These are phyloP conservation scores for Bolinopsis microptera DNA, from an alignment of 37 sponge, comb jelly and placozoan species.

Conservation along the genomic window DNA sequence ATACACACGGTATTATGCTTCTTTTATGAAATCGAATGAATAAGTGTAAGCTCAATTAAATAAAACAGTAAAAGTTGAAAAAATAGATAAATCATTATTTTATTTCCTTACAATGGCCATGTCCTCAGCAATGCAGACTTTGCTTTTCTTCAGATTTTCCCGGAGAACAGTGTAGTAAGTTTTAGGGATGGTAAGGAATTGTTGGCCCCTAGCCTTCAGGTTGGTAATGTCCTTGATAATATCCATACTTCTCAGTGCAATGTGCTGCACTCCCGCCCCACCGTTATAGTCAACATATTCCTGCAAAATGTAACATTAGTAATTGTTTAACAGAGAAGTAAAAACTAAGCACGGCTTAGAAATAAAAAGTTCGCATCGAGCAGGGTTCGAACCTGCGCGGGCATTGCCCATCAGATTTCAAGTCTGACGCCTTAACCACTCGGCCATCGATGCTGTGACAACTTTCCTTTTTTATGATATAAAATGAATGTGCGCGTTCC, in stretches of 20 bases:
- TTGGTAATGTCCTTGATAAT: slow-evolving; percentile 69
- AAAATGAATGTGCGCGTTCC: too few species aligned
- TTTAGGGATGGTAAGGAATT: slow-evolving; percentile 87
- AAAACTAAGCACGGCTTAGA: too few species aligned
- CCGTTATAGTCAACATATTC: slow-evolving; percentile 97
- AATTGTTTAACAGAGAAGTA: too few species aligned
- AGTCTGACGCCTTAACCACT: slow-evolving; percentile 99
- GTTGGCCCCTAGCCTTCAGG: slow-evolving; percentile 79
- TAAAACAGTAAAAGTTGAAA: too few species aligned
- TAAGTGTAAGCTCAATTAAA: too few species aligned
- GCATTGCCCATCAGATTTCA: slow-evolving; percentile 99
- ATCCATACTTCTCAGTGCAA: slow-evolving; percentile 75
- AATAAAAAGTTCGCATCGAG: slow-evolving; percentile 91
- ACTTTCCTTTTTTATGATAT: too few species aligned
- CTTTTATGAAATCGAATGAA: too few species aligned
- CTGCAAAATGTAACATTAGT: too few species aligned
- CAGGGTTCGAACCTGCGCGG: slow-evolving; percentile 99
- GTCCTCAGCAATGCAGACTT: slow-evolving; percentile 79
- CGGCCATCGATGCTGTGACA: slow-evolving; percentile 99
- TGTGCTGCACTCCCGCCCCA: slow-evolving; percentile 95
- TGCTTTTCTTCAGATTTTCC: slow-evolving; percentile 78
- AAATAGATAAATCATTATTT: too few species aligned
- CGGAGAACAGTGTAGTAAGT: slow-evolving; percentile 84
- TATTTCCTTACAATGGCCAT: slow-evolving; percentile 78
- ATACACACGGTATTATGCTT: too few species aligned